phyloP scores from a whole-genome alignment of 2,113 vertebrate species.

The Ovis aries region DNA sequence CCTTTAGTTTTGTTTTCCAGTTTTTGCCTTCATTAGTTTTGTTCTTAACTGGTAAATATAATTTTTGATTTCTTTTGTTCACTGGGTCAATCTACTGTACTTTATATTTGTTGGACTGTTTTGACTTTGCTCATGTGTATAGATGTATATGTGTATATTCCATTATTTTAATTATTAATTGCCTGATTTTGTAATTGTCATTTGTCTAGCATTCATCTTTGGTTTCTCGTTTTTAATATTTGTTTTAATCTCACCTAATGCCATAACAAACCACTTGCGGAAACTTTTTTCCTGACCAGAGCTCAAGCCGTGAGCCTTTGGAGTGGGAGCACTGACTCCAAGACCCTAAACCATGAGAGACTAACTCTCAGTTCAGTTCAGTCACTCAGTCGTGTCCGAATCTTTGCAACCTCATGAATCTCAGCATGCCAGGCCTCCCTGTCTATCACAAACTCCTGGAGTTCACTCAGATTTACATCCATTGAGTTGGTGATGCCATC shows the following conservation, averaged over 20 bases:
- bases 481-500: too few species aligned
- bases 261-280: background rate
- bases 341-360: background rate
- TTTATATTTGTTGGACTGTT: background rate
- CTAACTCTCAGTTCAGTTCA: background rate
- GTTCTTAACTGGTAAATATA: background rate
- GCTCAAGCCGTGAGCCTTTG: background rate
- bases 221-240: background rate
- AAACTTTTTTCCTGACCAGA: background rate
- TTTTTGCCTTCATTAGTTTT: background rate
- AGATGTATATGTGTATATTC: background rate
- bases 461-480: too few species aligned
- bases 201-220: background rate
- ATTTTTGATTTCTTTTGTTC: background rate
- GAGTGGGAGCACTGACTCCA: background rate
- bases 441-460: too few species aligned
- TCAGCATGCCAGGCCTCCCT: too few species aligned
- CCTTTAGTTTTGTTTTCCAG: background rate
- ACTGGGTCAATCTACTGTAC: background rate
- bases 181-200: background rate
- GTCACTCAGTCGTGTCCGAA: too few species aligned
- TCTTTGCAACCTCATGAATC: too few species aligned
- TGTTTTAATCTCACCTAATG: background rate
- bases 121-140: background rate
- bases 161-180: background rate